Conservation (phyloP, 2,797 vertebrate species). For the Enteromius treurensis region DNA sequence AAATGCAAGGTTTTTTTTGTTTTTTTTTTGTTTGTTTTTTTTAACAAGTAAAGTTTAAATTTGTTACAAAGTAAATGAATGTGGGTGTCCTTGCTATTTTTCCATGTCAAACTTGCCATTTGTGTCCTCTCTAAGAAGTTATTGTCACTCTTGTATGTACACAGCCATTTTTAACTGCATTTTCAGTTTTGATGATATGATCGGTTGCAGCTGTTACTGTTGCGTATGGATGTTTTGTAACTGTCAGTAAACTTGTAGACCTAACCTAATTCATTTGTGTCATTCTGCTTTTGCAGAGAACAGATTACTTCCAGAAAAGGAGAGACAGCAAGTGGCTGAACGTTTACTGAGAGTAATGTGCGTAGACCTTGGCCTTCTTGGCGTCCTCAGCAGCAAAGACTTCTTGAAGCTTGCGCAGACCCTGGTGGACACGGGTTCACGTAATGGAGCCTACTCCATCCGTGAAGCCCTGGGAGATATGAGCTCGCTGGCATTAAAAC, state of each 20-base stretch:
- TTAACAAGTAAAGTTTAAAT: neutral
- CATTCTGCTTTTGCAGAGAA: constrained; percentile 75
- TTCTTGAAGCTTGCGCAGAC: constrained; percentile 97
- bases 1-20: too few species aligned
- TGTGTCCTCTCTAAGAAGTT: neutral
- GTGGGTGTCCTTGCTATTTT: neutral
- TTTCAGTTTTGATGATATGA: neutral
- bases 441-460: constrained; percentile 94
- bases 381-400: constrained; percentile 92
- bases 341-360: constrained; percentile 95
- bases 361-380: constrained; percentile 90
- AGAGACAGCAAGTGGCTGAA: constrained; percentile 95
- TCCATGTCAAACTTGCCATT: neutral
- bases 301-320: constrained; percentile 93
- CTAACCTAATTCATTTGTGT: constrained; percentile 14
- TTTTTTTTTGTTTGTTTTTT: too few species aligned
- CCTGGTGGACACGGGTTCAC: constrained; percentile 95
- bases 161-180: neutral
- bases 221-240: neutral
- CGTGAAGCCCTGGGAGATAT: constrained; percentile 95
- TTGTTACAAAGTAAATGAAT: neutral
- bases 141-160: neutral
- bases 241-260: neutral
- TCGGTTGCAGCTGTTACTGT: neutral
- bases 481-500: constrained; percentile 93